These are phyloP conservation scores for Rhabditoides inermis DNA, from an alignment of 2,888 invertebrate species.

Conservation along the genomic window DNA sequence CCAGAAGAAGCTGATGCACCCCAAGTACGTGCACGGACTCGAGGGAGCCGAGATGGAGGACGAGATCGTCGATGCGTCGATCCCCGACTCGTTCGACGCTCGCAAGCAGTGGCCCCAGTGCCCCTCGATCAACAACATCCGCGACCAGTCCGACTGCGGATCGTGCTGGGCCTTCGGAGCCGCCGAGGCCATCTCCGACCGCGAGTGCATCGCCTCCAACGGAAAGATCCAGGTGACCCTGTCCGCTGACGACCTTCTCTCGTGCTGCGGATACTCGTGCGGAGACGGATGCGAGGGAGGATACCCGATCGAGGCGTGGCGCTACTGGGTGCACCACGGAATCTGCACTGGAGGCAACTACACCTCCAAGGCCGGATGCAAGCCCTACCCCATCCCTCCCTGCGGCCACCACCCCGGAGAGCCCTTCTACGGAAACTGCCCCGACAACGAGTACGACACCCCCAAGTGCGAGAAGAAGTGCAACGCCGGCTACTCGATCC, in stretches of 20 bases:
- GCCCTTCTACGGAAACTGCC: slow-evolving; percentile 56
- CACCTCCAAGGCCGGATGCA: slow-evolving; percentile 64
- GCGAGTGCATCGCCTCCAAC: slow-evolving; percentile 55
- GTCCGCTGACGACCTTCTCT: slow-evolving; percentile 56
- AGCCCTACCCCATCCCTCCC: slow-evolving; percentile 74
- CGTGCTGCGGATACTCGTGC: slow-evolving; percentile 53
- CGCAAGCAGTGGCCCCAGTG: slow-evolving; percentile 30
- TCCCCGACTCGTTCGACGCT: slow-evolving; percentile 31
- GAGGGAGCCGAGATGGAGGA: slow-evolving; percentile 5
- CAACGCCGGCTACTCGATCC: slow-evolving; percentile 17
- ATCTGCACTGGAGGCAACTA: slow-evolving; percentile 74
- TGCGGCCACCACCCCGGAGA: slow-evolving; percentile 86
- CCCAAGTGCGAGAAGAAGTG: slow-evolving; percentile 20
- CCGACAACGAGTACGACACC: slow-evolving; percentile 27
- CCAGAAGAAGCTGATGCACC: not conserved
- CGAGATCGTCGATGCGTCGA: slow-evolving; percentile 17
- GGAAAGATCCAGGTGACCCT: slow-evolving; percentile 48
- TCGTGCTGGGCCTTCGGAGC: slow-evolving; percentile 70
- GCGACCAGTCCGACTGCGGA: slow-evolving; percentile 53
- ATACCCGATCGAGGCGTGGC: slow-evolving; percentile 73
- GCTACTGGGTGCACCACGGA: slow-evolving; percentile 72
- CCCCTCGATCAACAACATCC: slow-evolving; percentile 55
- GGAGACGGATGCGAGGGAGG: slow-evolving; percentile 68
- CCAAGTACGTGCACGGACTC: not conserved
- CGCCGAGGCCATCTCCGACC: slow-evolving; percentile 56